Evolutionary conservation across 2,113 vertebrate genomes (phyloP), one percentile per base, ranked within the genome.

Genomic region (Pleuronectes platessa): DNA sequence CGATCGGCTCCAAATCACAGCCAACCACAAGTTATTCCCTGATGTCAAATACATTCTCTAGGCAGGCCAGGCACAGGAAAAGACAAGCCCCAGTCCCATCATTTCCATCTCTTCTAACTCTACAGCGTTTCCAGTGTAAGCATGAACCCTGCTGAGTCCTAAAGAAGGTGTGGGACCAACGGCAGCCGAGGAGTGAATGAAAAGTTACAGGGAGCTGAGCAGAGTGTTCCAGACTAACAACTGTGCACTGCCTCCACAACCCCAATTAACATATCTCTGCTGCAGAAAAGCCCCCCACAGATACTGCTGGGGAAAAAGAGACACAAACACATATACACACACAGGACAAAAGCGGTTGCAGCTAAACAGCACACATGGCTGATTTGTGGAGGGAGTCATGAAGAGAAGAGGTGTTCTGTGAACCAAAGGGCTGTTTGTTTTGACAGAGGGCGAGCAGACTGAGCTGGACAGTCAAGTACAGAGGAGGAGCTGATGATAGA

Each of bases 191-290:
- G 13, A 61, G 20, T 54, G 53, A 65, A 24, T 14, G 21, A 69
- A 31, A 42, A 37, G 51, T 53, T 61, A 76, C 15, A 58, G 10
- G 31, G 47, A 69, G 49, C 60, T 31, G 6, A 71, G 47, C 53
- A 40, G 61, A n/a, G 53, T 62, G 24, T 61, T 66, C 59, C 61
- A 86, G 70, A 82, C 61, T 11, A 47, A 62, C 71, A 82, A 71
- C 35, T 35, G 37, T 31, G 55, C 24, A 37, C 49, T 27, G 26
- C 61, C 63, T 73, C 37, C 27, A 76, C 77, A 27, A 54, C 53
- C 67, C 21, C 71, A 70, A 88, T 64, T 67, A 74, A 71, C 61
- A 67, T 23, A 78, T 76, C 78, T n/a, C 61, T 68, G 76, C 59
- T 51, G 26, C 42, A 77, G 18, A 37, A 73, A 73, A 53, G n/a